Conservation (phyloP, 2,797 vertebrate genomes). For the Spheniscus humboldti region DNA sequence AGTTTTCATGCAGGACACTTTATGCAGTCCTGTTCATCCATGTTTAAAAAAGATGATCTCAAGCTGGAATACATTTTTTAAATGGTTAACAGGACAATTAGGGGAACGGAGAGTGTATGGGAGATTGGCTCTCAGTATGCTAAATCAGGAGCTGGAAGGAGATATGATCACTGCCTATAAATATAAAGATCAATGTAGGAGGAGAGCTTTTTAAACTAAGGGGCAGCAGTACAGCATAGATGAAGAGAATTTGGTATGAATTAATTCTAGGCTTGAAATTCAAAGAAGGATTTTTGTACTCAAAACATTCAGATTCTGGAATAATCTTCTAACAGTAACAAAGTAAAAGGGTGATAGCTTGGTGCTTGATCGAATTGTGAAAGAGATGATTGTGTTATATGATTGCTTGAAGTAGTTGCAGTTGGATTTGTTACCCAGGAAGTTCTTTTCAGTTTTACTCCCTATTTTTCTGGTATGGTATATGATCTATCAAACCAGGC, state of each 20-base stretch:
- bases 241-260: neutral
- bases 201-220: constrained; percentile 42
- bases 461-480: neutral
- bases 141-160: constrained; percentile 14
- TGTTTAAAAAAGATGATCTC: neutral
- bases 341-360: neutral
- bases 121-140: neutral
- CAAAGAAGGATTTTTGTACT: neutral
- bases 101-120: neutral
- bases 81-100: neutral
- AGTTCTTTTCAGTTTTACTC: neutral
- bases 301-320: neutral
- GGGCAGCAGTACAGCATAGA: neutral
- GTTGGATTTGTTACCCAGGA: neutral
- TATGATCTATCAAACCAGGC: neutral
- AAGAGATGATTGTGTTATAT: neutral
- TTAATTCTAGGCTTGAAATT: constrained; percentile 19
- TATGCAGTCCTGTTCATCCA: neutral
- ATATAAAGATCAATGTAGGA: constrained; percentile 55
- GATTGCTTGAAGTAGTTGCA: neutral
- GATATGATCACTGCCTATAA: constrained; percentile 40
- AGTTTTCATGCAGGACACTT: neutral
- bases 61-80: neutral
- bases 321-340: neutral
- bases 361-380: neutral